Percentiles rank a stretch among this genome's conserved stretches.
These are phyloP conservation scores for Loriculus beryllinus DNA, from an alignment of 2,797 vertebrate genomes.

Conservation along the genomic window DNA sequence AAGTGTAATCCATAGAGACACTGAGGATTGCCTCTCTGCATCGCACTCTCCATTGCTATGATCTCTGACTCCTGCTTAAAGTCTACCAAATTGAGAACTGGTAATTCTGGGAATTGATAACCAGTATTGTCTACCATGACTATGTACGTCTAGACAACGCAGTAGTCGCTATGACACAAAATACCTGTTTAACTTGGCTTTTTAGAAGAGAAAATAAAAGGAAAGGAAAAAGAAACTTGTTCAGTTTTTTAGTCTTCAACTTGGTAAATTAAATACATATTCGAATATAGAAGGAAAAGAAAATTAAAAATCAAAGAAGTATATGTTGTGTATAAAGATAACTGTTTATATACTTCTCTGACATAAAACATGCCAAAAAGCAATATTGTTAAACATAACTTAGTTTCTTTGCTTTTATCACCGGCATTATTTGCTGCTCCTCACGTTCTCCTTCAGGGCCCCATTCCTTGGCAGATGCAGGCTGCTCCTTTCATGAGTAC, in stretches of 20 bases:
- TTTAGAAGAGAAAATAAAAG: neutral
- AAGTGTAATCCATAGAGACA: neutral
- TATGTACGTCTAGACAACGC: neutral
- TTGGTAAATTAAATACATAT: neutral
- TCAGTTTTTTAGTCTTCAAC: neutral
- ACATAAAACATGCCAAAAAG: neutral
- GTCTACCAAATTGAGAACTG: neutral
- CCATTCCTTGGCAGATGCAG: rapidly evolving
- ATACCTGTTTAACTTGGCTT: neutral
- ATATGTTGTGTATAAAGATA: neutral
- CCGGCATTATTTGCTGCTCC: neutral
- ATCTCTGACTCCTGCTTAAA: neutral
- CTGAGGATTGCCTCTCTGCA: neutral
- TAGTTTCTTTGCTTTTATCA: neutral
- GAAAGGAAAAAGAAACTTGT: neutral
- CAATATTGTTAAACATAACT: neutral
- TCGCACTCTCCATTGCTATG: neutral
- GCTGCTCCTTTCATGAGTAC: neutral
- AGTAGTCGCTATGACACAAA: neutral
- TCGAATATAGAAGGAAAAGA: neutral
- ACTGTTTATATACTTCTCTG: neutral
- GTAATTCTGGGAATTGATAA: neutral
- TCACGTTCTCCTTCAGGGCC: neutral
- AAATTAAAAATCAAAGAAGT: neutral
- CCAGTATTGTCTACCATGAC: too few species aligned